Evolutionary conservation across 2,888 invertebrate genomes (phyloP), one percentile per base, ranked within the genome.

Genomic region (Proisotoma minuta): DNA sequence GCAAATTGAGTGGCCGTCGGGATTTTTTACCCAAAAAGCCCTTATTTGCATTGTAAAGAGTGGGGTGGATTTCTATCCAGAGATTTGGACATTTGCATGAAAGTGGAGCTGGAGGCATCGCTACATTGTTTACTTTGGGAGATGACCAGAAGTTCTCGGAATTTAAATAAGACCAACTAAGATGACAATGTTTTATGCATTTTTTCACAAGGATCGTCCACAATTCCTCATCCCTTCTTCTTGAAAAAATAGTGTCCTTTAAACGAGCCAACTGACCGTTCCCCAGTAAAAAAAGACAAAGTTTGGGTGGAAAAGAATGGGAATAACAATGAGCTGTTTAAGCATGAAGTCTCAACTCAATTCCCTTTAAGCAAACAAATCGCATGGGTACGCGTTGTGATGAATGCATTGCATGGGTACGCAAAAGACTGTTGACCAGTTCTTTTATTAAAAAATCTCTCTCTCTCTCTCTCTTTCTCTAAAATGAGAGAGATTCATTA

Each of bases 51-150:
- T 72, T 72, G 70, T 62, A 43, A 15, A 34, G 43, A 43, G 18
- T 43, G 18, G 43, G 43, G 43, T 43, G 43, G 18, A n/a, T 43
- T 43, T 43, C 43, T n/a, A n/a, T n/a, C n/a, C n/a, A n/a, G n/a
- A n/a, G n/a, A n/a, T n/a, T n/a, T n/a, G n/a, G n/a, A 43, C 59
- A 72, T 72, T 72, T 72, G 72, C 72, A 72, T 72, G 68, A 65
- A 65, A 71, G 61, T 50, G 65, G 63, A 64, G 51, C 47, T 57
- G 24, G 48, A 58, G 62, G 57, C 50, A n/a, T n/a, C n/a, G n/a
- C n/a, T 57, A 63, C 52, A 53, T 66, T 69, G 69, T 69, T 69
- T 69, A 66, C 66, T 60, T 65, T 63, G 52, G 63, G 54, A 43
- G 20, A 43, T 4, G 43, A 43, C 15, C 43, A 18, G 18, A 43